Percentiles rank a stretch among this genome's conserved stretches.
These are phyloP conservation scores for Scomber scombrus DNA, from an alignment of 2,113 vertebrate species.

Conservation along the genomic window DNA sequence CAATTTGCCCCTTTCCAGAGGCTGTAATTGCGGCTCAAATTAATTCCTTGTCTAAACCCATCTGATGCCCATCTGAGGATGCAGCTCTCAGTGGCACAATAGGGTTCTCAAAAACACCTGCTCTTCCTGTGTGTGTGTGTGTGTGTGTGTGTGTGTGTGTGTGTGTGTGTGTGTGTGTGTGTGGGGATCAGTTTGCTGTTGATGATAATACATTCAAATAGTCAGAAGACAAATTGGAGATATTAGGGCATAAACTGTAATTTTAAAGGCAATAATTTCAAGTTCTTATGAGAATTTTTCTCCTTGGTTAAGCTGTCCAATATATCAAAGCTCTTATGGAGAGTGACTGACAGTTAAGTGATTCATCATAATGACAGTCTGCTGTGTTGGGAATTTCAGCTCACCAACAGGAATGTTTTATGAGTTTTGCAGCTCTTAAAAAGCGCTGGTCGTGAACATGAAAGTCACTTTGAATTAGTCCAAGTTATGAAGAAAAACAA, in stretches of 20 bases:
- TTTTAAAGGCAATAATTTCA: conserved; percentile 50
- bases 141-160: no score
- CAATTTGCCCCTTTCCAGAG: conserved; percentile 58
- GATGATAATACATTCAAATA: conserved; percentile 30
- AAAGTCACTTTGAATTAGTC: conserved; percentile 28
- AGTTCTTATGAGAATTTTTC: conserved; percentile 20
- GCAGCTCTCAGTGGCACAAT: conserved; percentile 50
- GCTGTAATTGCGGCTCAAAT: conserved; percentile 72
- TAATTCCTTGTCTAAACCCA: conserved; percentile 79
- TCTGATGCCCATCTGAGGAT: conserved; percentile 76
- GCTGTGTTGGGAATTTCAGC: conserved; percentile 18
- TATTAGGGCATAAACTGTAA: conserved; percentile 33
- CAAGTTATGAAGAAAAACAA: neutral
- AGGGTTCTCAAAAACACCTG: conserved; percentile 71
- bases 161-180: neutral
- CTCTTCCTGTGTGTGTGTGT: conserved; percentile 33
- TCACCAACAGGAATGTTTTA: conserved; percentile 4
- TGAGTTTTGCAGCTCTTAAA: conserved; percentile 20
- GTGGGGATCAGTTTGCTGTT: neutral
- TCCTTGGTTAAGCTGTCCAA: conserved; percentile 23
- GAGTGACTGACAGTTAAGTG: conserved; percentile 47
- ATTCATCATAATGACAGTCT: conserved; percentile 60
- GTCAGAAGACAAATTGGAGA: conserved; percentile 35
- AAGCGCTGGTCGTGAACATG: neutral
- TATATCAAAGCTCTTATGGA: conserved; percentile 37